These are phyloP conservation scores for Spea bombifrons DNA, from an alignment of 2,113 vertebrate species.

Conservation along the genomic window DNA sequence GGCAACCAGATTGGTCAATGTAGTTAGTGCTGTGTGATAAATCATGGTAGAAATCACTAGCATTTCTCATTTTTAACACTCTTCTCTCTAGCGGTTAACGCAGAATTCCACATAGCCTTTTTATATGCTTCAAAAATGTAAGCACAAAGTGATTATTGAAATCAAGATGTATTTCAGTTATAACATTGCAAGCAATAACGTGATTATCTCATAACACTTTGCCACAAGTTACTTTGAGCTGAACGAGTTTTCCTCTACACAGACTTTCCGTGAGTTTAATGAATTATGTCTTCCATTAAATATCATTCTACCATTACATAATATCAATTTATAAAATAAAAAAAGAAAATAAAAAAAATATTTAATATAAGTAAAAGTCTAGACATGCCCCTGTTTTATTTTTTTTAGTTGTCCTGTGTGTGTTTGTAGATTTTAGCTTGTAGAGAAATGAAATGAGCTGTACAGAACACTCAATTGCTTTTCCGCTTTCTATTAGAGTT, in stretches of 20 bases:
- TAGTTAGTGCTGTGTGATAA: too few species aligned
- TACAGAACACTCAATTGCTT: constrained; percentile 3
- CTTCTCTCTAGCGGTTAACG: too few species aligned
- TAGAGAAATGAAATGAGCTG: constrained; percentile 25
- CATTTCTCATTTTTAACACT: too few species aligned
- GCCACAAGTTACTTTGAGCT: constrained; percentile 20
- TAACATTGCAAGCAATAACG: neutral
- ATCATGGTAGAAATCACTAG: too few species aligned
- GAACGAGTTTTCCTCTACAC: neutral
- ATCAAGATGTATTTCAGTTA: neutral
- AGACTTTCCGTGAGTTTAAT: constrained; percentile 2
- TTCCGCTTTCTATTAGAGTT: constrained; percentile 24
- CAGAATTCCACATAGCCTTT: too few species aligned
- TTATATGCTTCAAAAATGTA: too few species aligned
- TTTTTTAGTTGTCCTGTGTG: constrained; percentile 5
- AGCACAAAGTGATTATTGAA: too few species aligned
- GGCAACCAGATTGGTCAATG: too few species aligned
- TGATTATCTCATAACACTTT: constrained; percentile 4
- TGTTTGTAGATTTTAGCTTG: constrained; percentile 18
- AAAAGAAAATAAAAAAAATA: constrained; percentile 10
- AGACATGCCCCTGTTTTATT: neutral
- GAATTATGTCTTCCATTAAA: constrained; percentile 30
- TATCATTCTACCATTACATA: constrained; percentile 4
- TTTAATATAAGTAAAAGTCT: constrained; percentile 4
- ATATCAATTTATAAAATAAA: constrained; percentile 4